Evolutionary conservation across 2,888 invertebrate genomes (phyloP).

Genomic region (Heteromurus nitidus): DNA sequence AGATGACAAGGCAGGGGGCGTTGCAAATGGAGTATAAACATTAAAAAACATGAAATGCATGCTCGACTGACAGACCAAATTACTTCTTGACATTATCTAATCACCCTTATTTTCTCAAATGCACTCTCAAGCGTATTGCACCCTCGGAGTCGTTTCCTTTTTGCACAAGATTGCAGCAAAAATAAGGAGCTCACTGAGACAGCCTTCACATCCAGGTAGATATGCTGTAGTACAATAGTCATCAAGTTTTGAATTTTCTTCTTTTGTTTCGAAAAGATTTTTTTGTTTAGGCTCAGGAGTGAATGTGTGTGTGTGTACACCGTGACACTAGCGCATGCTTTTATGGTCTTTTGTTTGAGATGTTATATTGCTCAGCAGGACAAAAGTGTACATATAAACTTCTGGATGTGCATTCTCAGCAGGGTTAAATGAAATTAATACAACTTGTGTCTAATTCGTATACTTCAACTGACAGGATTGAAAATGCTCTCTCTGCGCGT

Average conservation of each 20-base stretch:
- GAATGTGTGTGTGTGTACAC: background rate
- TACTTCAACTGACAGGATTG: no score
- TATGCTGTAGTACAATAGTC: background rate
- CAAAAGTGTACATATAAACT: conserved; percentile 3
- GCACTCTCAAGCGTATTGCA: background rate
- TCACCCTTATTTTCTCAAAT: background rate
- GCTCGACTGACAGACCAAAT: conserved; percentile 9
- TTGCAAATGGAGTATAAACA: background rate
- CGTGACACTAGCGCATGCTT: conserved; percentile 18
- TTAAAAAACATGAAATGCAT: background rate
- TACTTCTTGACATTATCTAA: conserved; percentile 3
- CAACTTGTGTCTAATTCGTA: background rate
- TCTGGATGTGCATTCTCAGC: conserved; percentile 4
- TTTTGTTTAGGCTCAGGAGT: background rate
- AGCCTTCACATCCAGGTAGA: conserved; percentile 1
- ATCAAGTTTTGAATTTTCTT: background rate
- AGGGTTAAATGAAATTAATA: background rate
- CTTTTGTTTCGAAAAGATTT: conserved; percentile 9
- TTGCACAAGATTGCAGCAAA: background rate
- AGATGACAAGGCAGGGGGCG: conserved; percentile 6
- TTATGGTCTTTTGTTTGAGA: conserved; percentile 33
- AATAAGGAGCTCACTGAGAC: background rate
- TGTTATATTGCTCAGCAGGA: background rate
- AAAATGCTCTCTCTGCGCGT: no score
- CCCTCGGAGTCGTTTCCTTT: conserved; percentile 11